These are phyloP conservation scores for Notoglanidium macrostoma DNA, from an alignment of 2,797 vertebrate genomes.

Conservation along the genomic window DNA sequence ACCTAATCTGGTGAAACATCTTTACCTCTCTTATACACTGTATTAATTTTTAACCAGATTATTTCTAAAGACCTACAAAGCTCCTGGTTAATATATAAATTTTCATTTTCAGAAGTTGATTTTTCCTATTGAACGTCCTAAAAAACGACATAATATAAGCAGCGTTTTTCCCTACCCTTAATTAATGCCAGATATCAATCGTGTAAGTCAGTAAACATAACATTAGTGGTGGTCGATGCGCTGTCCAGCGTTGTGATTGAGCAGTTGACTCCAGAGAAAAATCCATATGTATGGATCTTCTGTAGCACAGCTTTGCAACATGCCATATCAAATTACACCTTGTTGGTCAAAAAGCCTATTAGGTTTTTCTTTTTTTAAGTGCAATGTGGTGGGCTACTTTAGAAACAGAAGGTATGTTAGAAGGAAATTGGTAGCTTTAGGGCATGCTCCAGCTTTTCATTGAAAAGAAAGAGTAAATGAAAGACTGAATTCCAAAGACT, in stretches of 20 bases:
- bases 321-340: constrained; percentile 51
- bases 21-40: constrained; percentile 66
- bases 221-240: constrained; percentile 51
- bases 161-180: constrained; percentile 11
- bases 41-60: constrained; percentile 43
- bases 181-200: constrained; percentile 46
- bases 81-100: not conserved
- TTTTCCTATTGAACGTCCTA: not conserved
- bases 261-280: constrained; percentile 50
- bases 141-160: not conserved
- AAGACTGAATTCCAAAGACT: constrained; percentile 52
- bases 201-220: constrained; percentile 54
- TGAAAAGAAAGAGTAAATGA: constrained; percentile 47
- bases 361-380: constrained; percentile 34
- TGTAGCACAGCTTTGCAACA: constrained; percentile 38
- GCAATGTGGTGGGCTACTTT: constrained; percentile 35
- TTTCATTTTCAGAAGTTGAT: not conserved
- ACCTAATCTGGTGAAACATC: constrained; percentile 75
- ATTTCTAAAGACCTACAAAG: not conserved
- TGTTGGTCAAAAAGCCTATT: constrained; percentile 49
- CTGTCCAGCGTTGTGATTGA: constrained; percentile 55
- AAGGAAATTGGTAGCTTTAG: constrained; percentile 42
- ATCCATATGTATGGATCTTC: constrained; percentile 57
- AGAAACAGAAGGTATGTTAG: constrained; percentile 39
- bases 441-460: constrained; percentile 57